Conservation (phyloP, 2,888 invertebrate genomes). For the Theristus sp. region DNA sequence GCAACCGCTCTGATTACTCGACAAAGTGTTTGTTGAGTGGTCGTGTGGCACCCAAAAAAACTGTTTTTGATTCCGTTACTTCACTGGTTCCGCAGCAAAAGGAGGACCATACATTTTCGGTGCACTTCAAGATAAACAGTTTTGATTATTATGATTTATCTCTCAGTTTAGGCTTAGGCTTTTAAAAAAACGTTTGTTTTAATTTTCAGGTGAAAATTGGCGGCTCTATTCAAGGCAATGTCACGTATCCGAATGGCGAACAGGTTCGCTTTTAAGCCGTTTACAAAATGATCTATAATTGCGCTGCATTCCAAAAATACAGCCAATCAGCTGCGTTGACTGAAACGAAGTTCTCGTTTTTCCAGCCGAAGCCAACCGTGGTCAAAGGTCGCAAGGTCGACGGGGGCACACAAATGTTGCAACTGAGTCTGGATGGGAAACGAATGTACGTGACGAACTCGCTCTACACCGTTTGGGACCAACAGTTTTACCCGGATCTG, state of each 20-base stretch:
- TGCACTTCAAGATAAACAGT: too few relatives aligned
- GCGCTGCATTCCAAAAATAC: too few relatives aligned
- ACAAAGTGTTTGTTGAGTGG: not conserved
- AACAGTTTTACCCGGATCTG: constrained; percentile 75
- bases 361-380: constrained; percentile 29
- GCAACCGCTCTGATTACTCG: too few relatives aligned
- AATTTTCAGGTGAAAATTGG: not conserved
- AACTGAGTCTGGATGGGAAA: constrained; percentile 80
- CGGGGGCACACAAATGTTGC: constrained; percentile 88
- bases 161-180: too few relatives aligned
- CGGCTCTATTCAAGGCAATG: not conserved
- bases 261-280: too few relatives aligned
- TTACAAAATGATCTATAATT: too few relatives aligned
- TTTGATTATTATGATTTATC: too few relatives aligned
- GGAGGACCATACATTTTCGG: too few relatives aligned
- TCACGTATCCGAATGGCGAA: not conserved
- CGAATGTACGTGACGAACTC: constrained; percentile 77
- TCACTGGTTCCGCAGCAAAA: too few relatives aligned
- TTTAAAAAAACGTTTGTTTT: too few relatives aligned
- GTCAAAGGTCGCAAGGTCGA: constrained; percentile 57
- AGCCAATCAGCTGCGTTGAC: too few relatives aligned
- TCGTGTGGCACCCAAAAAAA: not conserved
- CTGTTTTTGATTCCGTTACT: not conserved
- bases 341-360: too few relatives aligned
- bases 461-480: constrained; percentile 77